Conservation (phyloP, 1,140 invertebrate species). For the Drosophila orena region DNA sequence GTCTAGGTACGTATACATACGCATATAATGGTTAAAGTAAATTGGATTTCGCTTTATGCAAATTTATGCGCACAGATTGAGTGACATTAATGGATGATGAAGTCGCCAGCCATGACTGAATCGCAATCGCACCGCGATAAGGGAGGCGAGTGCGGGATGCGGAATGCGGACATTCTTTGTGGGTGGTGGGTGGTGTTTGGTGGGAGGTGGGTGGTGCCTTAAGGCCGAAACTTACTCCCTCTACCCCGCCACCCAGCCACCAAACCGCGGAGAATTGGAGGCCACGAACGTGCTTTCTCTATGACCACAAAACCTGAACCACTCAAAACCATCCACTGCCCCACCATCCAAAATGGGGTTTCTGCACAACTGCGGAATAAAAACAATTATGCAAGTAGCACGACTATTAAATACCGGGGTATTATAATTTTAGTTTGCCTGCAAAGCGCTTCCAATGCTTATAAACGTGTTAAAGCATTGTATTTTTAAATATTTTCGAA, state of each 20-base stretch:
- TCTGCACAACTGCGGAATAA: background rate
- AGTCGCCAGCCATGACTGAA: slow-evolving; percentile 52
- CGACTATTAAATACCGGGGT: background rate
- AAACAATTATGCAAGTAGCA: background rate
- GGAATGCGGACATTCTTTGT: slow-evolving; percentile 24
- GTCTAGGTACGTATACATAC: slow-evolving; percentile 4
- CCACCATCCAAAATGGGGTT: background rate
- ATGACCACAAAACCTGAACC: slow-evolving; percentile 35
- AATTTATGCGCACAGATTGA: slow-evolving; percentile 82
- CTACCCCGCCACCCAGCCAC: too few species aligned
- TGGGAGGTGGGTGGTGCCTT: background rate
- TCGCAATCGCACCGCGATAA: slow-evolving; percentile 8
- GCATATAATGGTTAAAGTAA: slow-evolving; percentile 51
- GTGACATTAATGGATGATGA: slow-evolving; percentile 81
- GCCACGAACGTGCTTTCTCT: slow-evolving; percentile 21
- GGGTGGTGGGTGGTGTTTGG: background rate
- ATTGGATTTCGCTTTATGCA: slow-evolving; percentile 81
- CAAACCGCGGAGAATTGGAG: background rate
- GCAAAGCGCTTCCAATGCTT: too few species aligned
- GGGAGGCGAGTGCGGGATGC: background rate
- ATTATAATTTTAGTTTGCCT: too few species aligned
- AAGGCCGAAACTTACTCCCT: background rate
- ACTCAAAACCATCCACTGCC: background rate
- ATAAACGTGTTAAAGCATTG: too few species aligned
- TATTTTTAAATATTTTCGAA: too few species aligned